A percentile compares a stretch with the other conserved stretches of the same genome.
Conservation (phyloP, 2,888 invertebrate species). For the Yponomeuta sedellus region DNA sequence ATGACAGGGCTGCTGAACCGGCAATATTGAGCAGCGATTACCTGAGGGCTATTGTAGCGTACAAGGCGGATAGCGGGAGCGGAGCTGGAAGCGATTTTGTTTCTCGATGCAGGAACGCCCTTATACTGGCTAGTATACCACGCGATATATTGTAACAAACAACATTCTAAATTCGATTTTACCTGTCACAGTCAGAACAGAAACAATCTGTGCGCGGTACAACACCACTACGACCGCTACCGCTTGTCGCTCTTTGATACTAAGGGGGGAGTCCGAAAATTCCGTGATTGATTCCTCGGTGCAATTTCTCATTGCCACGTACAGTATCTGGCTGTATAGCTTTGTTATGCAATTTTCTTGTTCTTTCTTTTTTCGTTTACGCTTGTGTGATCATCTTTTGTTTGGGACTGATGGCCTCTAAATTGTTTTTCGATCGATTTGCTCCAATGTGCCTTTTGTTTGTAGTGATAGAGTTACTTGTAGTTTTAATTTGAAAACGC, state of each 20-base stretch:
- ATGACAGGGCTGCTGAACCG: conserved; percentile 55
- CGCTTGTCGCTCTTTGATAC: background rate
- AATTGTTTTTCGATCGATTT: background rate
- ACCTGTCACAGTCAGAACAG: no score
- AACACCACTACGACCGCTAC: background rate
- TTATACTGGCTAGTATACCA: no score
- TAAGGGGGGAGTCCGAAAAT: background rate
- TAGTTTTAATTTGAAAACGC: background rate
- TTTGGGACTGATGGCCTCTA: background rate
- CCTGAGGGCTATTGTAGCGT: background rate
- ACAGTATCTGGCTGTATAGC: background rate
- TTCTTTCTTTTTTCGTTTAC: background rate
- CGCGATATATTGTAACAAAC: no score
- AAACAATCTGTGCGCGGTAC: no score
- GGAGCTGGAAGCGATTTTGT: background rate
- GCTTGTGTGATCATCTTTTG: background rate
- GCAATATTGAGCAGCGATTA: conserved; percentile 30
- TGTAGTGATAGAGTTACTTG: background rate
- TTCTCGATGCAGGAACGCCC: no score
- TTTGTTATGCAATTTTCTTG: background rate
- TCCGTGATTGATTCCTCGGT: background rate
- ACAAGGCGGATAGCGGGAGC: background rate
- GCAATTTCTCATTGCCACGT: background rate
- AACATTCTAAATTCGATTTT: no score
- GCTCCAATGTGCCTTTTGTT: background rate